Evolutionary conservation across 2,888 invertebrate genomes (phyloP), one percentile per base, ranked within the genome.

Genomic region (Pollenia labialis): DNA sequence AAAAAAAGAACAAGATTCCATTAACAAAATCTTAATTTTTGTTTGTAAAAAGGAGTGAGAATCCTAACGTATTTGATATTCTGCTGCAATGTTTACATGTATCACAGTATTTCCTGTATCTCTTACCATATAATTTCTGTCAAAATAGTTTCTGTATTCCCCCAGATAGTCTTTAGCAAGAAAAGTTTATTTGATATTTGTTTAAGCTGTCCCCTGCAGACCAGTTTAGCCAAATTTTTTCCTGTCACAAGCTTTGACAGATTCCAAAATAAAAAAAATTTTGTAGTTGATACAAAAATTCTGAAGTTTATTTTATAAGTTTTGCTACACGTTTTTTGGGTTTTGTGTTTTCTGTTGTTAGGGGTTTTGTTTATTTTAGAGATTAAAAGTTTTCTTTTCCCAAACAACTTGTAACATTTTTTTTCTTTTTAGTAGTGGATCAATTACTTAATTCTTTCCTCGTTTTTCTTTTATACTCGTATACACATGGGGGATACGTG

Each of bases 191-290:
- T 77, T 71, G 44, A 50, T 44, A 42, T 66, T 68, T 75, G 64
- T 8, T 48, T 50, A 23, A 56, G 74, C 52, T 69, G 68, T 76
- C 69, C 18, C 52, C 44, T 62, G 16, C 60, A 68, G 74, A 54
- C n/a, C 18, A 68, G 32, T 32, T 32, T 6, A 32, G 69, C 40
- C 7, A 60, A 81, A 52, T 58, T 50, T 50, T 52, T 11, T 32
- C 44, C 23, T 81, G 74, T 81, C 81, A 68, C 12, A 66, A 10
- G 42, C 23, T 81, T 81, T 74, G 66, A 74, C 74, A 82, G 60
- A 44, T 76, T 75, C 14, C 16, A 44, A 82, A 81, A 82, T 62
- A 10, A 68, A 82, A n/a, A 76, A 54, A 42, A 16, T 40, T 66
- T 66, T 18, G 42, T n/a, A 54, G 14, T 42, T 74, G 40, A 40